Percentiles rank a stretch among this genome's conserved stretches.
These are phyloP conservation scores for Ophonus ardosiacus DNA, from an alignment of 2,888 invertebrate genomes.

Conservation along the genomic window DNA sequence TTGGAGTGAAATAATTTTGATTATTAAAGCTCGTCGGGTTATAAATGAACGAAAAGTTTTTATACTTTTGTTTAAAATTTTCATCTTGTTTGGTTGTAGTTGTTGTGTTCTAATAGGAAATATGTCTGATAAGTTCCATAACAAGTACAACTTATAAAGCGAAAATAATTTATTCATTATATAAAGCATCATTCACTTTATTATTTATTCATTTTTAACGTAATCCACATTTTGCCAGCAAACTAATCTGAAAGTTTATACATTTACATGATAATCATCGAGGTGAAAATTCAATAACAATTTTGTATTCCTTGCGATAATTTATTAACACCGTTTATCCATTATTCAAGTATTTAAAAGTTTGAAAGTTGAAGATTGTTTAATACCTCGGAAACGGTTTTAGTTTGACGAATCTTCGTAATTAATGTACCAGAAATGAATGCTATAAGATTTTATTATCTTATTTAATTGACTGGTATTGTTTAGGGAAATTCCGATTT, in stretches of 20 bases:
- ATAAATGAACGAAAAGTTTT: too few relatives aligned
- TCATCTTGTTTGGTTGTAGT: too few relatives aligned
- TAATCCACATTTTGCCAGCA: neutral
- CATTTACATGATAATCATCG: neutral
- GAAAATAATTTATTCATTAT: neutral
- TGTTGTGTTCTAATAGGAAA: too few relatives aligned
- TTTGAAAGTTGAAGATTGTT: neutral
- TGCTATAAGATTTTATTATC: slow-evolving; percentile 39
- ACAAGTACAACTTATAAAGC: neutral
- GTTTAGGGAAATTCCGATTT: neutral
- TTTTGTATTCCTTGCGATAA: neutral
- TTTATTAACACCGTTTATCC: neutral
- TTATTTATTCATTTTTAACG: neutral
- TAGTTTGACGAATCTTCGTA: neutral
- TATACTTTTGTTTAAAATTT: too few relatives aligned
- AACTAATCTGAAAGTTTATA: neutral
- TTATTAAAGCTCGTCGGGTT: too few relatives aligned
- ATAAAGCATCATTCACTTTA: neutral
- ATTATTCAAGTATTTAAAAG: neutral
- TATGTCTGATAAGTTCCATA: too few relatives aligned
- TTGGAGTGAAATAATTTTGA: too few relatives aligned
- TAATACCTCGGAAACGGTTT: slow-evolving; percentile 10
- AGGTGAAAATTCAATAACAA: neutral
- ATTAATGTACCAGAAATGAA: slow-evolving; percentile 26
- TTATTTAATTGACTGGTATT: slow-evolving; percentile 33